phyloP scores from a whole-genome alignment of 2,113 vertebrate genomes.

The Chauna torquata region DNA sequence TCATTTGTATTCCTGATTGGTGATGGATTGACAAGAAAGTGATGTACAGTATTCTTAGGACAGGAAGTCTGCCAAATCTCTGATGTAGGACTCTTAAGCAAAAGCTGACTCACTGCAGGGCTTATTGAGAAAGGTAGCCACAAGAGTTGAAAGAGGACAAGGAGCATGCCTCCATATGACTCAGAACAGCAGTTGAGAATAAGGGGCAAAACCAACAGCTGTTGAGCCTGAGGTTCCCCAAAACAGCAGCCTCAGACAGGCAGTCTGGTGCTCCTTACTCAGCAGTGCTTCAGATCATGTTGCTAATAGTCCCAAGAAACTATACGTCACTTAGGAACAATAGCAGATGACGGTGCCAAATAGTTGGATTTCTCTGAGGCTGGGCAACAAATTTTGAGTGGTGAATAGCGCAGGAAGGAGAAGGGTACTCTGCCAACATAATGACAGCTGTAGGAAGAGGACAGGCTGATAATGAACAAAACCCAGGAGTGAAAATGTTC shows the following conservation, averaged over 20 bases:
- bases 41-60: background rate
- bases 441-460: background rate
- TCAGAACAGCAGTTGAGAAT: background rate
- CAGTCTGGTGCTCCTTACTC: background rate
- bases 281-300: background rate
- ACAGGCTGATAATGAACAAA: background rate
- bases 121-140: background rate
- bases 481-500: background rate
- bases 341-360: background rate
- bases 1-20: background rate
- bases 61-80: background rate
- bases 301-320: background rate
- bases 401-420: background rate
- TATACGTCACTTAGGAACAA: background rate
- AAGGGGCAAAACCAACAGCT: background rate
- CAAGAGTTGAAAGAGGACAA: background rate
- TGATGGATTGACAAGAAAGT: background rate
- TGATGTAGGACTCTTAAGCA: background rate
- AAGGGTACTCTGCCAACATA: background rate
- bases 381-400: background rate
- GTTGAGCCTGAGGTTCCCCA: background rate
- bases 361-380: background rate
- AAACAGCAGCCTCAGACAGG: background rate
- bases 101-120: background rate
- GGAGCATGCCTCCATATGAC: background rate